phyloP scores from a whole-genome alignment of 23 tunicate genomes.

The Halocynthia roretzi region DNA sequence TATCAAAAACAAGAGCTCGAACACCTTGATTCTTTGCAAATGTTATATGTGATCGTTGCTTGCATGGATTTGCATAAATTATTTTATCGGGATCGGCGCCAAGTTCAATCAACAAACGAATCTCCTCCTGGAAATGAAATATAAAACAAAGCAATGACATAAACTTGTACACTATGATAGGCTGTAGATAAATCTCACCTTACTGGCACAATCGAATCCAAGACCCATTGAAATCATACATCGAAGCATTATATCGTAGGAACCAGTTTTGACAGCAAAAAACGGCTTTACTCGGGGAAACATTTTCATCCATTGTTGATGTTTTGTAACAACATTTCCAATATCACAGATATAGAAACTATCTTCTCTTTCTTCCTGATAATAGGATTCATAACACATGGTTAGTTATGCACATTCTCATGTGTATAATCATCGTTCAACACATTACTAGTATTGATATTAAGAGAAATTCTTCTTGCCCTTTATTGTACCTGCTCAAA shows the following conservation, averaged over 20 bases:
- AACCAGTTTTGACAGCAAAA: slow-evolving; percentile 68
- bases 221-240: slow-evolving; percentile 44
- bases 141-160: no score
- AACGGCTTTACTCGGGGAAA: slow-evolving; percentile 57
- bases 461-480: no score
- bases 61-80: slow-evolving; percentile 92
- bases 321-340: slow-evolving; percentile 42
- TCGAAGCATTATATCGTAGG: slow-evolving; percentile 32
- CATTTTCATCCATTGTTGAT: slow-evolving; percentile 37
- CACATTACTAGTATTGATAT: no score
- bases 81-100: slow-evolving; percentile 70
- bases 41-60: slow-evolving; percentile 73
- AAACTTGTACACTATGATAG: no score
- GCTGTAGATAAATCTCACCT: slow-evolving; percentile 13
- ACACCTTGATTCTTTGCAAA: slow-evolving; percentile 58
- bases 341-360: no score
- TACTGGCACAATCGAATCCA: slow-evolving; percentile 84
- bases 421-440: no score
- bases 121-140: slow-evolving; percentile 32
- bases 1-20: slow-evolving; percentile 61
- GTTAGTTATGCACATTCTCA: no score
- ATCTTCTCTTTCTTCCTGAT: not conserved
- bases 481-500: no score
- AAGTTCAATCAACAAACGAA: slow-evolving; percentile 41
- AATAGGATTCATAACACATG: no score